Evolutionary conservation across 2,888 invertebrate species (phyloP), one percentile per base, ranked within the genome.

Genomic region (Eupithecia centaureata): DNA sequence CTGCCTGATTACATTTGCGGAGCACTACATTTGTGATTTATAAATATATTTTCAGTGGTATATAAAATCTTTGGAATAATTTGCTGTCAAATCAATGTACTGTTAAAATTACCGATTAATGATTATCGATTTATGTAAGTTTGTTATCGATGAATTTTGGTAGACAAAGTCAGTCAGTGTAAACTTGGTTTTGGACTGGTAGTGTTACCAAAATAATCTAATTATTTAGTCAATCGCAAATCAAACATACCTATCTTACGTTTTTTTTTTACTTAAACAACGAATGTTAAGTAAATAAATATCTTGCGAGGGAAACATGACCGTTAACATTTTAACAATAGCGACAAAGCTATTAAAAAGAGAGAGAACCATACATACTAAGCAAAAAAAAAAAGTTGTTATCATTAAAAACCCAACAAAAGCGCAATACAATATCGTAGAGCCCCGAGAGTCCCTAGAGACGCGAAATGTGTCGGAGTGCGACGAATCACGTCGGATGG

Each of bases 1-100:
- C 28, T 66, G 56, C 54, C 42, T 65, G 61, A 61, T 65, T 65
- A 56, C 61, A 32, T 65, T 61, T 60, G n/a, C 65, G 18, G 42
- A 38, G 18, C 38, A n/a, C 38, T 38, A n/a, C n/a, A 18, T 18
- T 18, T 42, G 8, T 47, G 22, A 47, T 4, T 47, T 47, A 22
- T 47, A 47, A 47, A 47, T 10, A 47, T 10, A 22, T 47, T 22
- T 47, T 22, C 10, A 42, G 18, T 52, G 13, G 52, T 27, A 15
- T 15, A 52, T 52, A 15, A 52, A 52, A 52, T 27, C 7, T 52
- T 52, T 27, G 7, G 15, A 5, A 27, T 52, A 25, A 51, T 2
- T 13, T 42, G 18, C 10, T 42, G n/a, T 42, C 2, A 8, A 18
- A 42, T 8, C 8, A 42, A 47, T 12, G 2, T 12, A 12, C 1